A percentile compares a stretch with the other conserved stretches of the same genome.
phyloP scores from a whole-genome alignment of 2,113 vertebrate species.

The Scopus umbretta region DNA sequence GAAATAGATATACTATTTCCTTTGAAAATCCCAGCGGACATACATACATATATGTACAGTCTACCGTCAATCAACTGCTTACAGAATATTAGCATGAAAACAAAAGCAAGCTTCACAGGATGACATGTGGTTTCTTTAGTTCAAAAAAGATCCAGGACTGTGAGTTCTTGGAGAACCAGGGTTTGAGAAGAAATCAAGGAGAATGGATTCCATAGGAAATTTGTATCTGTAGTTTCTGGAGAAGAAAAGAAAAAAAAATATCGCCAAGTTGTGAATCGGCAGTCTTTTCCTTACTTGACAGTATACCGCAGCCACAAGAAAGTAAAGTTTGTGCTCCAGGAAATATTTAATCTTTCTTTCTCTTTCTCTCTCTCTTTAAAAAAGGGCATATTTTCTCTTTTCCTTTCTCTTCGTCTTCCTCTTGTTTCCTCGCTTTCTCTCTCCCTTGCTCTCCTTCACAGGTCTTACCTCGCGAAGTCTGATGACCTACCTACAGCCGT shows the following conservation, averaged over 20 bases:
- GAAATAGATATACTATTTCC: not conserved
- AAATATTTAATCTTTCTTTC: not conserved
- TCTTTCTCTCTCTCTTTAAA: not conserved
- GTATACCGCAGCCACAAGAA: not conserved
- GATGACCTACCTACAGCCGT: not conserved
- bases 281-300: not conserved
- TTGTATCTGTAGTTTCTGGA: not conserved
- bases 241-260: not conserved
- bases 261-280: not conserved
- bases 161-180: not conserved
- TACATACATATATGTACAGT: not conserved
- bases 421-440: accelerated
- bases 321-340: not conserved
- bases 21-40: not conserved
- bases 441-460: not conserved
- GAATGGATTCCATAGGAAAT: not conserved
- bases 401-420: not conserved
- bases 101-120: not conserved
- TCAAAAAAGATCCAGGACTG: not conserved
- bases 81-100: not conserved
- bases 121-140: not conserved
- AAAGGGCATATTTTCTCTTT: not conserved
- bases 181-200: not conserved
- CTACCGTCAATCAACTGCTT: not conserved
- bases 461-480: not conserved